Percentiles rank a stretch among this genome's conserved stretches.
These are phyloP conservation scores for Tringa solitaria DNA, from an alignment of 2,113 vertebrate species.

Conservation along the genomic window DNA sequence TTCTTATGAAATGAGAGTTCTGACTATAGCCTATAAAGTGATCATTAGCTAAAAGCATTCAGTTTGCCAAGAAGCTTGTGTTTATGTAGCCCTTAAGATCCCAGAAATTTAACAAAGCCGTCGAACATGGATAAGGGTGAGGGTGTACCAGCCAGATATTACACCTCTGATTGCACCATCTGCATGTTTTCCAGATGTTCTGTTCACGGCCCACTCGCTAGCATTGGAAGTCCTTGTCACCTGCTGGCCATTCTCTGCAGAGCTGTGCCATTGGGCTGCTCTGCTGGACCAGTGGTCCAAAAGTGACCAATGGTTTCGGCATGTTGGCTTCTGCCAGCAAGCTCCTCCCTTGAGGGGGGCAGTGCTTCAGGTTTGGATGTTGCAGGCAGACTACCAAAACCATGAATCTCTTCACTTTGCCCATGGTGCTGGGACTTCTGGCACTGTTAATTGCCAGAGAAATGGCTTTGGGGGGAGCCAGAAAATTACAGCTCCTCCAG, in stretches of 20 bases:
- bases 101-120: neutral
- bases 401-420: neutral
- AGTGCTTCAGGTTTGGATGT: neutral
- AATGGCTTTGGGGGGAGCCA: neutral
- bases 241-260: neutral
- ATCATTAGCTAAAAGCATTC: neutral
- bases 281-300: neutral
- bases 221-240: neutral
- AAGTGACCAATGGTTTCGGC: accelerated
- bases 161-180: neutral
- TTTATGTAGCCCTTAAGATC: neutral
- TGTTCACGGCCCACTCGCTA: neutral
- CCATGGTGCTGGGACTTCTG: neutral
- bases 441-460: neutral
- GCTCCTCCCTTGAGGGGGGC: neutral
- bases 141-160: neutral
- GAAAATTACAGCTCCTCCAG: neutral
- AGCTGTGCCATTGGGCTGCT: neutral
- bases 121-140: neutral
- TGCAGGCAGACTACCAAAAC: neutral
- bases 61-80: neutral
- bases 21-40: neutral
- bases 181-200: neutral
- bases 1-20: neutral
- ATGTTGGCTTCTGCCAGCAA: neutral